Percentiles rank a stretch among this genome's conserved stretches.
phyloP scores from a whole-genome alignment of 1,140 invertebrate species.

The Caenorhabditis brenneri region DNA sequence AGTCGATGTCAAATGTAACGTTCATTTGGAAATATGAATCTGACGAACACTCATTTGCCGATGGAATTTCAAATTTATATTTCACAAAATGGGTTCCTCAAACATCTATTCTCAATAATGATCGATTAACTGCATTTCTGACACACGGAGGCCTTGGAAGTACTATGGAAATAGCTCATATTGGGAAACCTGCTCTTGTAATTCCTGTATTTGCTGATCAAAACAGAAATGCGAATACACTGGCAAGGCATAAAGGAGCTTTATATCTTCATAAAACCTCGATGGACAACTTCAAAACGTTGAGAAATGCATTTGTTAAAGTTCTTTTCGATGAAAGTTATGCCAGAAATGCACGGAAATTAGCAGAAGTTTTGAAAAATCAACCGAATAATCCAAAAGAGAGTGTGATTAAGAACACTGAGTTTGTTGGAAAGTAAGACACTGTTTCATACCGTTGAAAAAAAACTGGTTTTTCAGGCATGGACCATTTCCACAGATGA shows the following conservation, averaged over 20 bases:
- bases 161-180: slow-evolving; percentile 55
- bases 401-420: neutral
- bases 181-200: slow-evolving; percentile 60
- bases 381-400: neutral
- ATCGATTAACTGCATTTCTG: slow-evolving; percentile 56
- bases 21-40: slow-evolving; percentile 59
- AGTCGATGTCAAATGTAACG: slow-evolving; percentile 26
- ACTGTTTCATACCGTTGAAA: too few relatives aligned
- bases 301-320: slow-evolving; percentile 27
- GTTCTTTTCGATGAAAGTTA: slow-evolving; percentile 8
- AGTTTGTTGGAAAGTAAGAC: neutral
- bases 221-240: slow-evolving; percentile 50
- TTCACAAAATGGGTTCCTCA: slow-evolving; percentile 54
- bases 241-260: slow-evolving; percentile 48
- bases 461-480: neutral
- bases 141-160: slow-evolving; percentile 62
- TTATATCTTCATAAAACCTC: slow-evolving; percentile 47
- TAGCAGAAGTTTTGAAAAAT: neutral
- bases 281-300: neutral
- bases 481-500: neutral
- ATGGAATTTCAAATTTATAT: slow-evolving; percentile 43
- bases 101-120: slow-evolving; percentile 49
- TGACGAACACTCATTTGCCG: slow-evolving; percentile 14
- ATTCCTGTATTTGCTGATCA: slow-evolving; percentile 63
- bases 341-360: neutral